Base-by-base conservation (phyloP, 1,140 invertebrate genomes). In the Laupala kohalensis region DNA sequence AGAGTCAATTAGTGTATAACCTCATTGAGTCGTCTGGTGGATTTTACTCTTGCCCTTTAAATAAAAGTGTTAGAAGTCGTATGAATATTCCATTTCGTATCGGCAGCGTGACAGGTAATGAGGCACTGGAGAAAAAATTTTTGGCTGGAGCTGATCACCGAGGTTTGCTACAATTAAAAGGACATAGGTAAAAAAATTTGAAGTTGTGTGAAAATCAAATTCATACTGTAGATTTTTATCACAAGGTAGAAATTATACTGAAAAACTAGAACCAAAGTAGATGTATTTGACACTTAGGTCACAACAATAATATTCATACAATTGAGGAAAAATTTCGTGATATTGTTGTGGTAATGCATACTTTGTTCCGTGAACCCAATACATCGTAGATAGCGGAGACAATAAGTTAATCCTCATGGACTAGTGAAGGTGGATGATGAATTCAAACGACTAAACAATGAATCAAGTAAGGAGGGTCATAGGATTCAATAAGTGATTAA, bases 31-130 rank as follows among this genome's bases (percentile, higher is more conserved):
- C 87, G 28, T 98, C 95, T 0, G 87, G 92, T 73, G 92, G 91
- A 1, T 99, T 98, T 81, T 99, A 97, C 78, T 82, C 81, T 69
- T 93, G 90, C 77, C 90, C 90, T 0, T 84, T 95, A 0, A 84
- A 88, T 19, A 23, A 9, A 15, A n/a, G 26, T 15, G 85, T 82
- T 15, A 84, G 90, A 4, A 93, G 91, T 76, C 88, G 90, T 53
- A 96, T 98, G 88, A 99, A 98, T 78, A 86, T 98, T 24, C 92
- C 94, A 1, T 97, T 99, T 80, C 87, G 94, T 76, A 90, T 99
- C 77, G 87, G 87, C 27, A 83, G 83, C 13, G 74, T 77, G 0
- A 83, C 86, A 62, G 90, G 90, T 15, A 82, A 92, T 74, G 94
- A 95, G 70, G 83, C 86, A 1, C 79, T 98, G 27, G 96, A 98